These are phyloP conservation scores for Peromyscus eremicus DNA, from an alignment of 2,797 vertebrate species.

Conservation along the genomic window DNA sequence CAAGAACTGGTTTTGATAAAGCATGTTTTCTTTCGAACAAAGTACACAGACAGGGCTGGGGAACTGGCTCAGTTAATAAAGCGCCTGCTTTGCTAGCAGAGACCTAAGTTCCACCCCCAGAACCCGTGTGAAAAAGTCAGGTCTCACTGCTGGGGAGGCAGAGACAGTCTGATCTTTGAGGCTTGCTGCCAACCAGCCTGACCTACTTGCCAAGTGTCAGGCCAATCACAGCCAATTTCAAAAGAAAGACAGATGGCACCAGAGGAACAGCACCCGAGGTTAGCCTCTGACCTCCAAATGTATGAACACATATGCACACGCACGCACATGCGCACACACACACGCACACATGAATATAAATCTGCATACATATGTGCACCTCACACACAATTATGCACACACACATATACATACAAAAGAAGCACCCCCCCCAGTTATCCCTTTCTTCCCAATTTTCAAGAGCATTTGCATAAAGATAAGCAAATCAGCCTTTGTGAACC, in stretches of 20 bases:
- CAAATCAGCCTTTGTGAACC: background rate
- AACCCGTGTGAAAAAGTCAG: background rate
- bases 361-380: background rate
- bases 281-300: background rate
- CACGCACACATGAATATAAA: too few species aligned
- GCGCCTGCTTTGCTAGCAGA: background rate
- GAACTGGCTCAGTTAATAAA: background rate
- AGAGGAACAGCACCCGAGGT: background rate
- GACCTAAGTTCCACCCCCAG: background rate
- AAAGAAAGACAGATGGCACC: background rate
- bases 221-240: background rate
- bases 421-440: background rate
- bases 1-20: background rate
- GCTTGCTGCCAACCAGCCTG: background rate
- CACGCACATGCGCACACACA: background rate
- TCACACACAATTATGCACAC: background rate
- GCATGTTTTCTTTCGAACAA: slow-evolving; percentile 1
- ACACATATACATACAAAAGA: background rate
- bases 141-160: background rate
- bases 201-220: background rate
- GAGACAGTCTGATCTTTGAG: background rate
- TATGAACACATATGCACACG: too few species aligned
- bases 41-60: background rate
- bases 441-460: background rate
- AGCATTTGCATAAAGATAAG: background rate